A percentile compares a stretch with the other conserved stretches of the same genome.
These are phyloP conservation scores for Synanthedon tipuliformis DNA, from an alignment of 2,888 invertebrate genomes.

Conservation along the genomic window DNA sequence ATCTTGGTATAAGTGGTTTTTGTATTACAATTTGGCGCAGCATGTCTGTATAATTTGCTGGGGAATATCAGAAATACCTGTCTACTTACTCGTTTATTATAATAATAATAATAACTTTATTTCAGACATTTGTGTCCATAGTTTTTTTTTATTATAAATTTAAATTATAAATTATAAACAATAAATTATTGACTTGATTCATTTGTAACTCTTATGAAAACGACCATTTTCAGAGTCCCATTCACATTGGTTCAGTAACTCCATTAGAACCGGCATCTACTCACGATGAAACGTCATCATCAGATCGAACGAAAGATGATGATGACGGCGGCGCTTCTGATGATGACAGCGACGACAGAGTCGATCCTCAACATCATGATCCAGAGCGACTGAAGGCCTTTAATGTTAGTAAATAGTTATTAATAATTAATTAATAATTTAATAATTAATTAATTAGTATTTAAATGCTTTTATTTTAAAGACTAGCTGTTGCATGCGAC, in stretches of 20 bases:
- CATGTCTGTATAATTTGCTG: background rate
- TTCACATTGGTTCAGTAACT: conserved; percentile 67
- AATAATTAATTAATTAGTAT: too few relatives aligned
- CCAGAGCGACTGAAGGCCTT: conserved; percentile 96
- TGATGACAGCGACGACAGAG: conserved; percentile 91
- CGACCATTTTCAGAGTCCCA: conserved; percentile 71
- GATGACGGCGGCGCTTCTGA: conserved; percentile 72
- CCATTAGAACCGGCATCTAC: conserved; percentile 71
- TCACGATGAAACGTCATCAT: conserved; percentile 90
- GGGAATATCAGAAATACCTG: too few relatives aligned
- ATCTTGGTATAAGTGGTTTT: too few relatives aligned
- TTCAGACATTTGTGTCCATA: too few relatives aligned
- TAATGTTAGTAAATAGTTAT: conserved; percentile 74
- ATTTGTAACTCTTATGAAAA: background rate
- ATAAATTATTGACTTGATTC: background rate
- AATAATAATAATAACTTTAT: too few relatives aligned
- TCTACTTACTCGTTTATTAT: background rate
- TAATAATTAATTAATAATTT: too few relatives aligned
- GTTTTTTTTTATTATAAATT: too few relatives aligned
- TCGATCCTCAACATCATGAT: conserved; percentile 89
- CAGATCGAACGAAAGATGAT: conserved; percentile 89
- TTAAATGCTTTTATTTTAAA: too few relatives aligned
- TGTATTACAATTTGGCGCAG: too few relatives aligned
- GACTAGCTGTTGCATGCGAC: too few relatives aligned
- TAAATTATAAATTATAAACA: too few relatives aligned